Evolutionary conservation across 2,888 invertebrate species (phyloP).

Genomic region (Halocaridina rubra): DNA sequence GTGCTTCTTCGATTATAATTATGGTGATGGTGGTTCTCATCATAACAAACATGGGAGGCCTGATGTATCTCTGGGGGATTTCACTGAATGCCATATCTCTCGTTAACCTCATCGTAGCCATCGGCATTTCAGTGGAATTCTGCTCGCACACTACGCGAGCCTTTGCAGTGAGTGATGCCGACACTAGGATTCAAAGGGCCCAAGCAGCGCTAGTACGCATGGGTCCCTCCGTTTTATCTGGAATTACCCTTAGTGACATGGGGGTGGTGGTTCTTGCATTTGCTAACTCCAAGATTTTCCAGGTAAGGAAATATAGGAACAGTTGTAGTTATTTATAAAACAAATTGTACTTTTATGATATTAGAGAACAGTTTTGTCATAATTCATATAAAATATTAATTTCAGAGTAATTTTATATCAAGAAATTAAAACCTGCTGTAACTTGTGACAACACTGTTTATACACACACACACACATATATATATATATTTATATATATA

Average conservation of each 20-base stretch:
- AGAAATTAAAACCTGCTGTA: no score
- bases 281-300: conserved; percentile 97
- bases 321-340: no score
- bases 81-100: conserved; percentile 93
- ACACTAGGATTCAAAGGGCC: conserved; percentile 80
- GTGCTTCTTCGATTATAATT: conserved; percentile 82
- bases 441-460: no score
- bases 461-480: no score
- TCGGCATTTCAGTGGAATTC: conserved; percentile 99
- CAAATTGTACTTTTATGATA: no score
- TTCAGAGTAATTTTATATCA: no score
- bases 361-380: no score
- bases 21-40: conserved; percentile 82
- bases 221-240: conserved; percentile 96
- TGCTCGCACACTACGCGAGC: conserved; percentile 96
- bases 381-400: no score
- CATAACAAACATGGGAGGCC: conserved; percentile 83
- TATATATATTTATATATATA: no score
- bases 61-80: conserved; percentile 93
- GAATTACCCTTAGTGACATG: conserved; percentile 97
- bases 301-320: conserved; percentile 68
- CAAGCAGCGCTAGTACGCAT: conserved; percentile 87
- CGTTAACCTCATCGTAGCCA: conserved; percentile 95
- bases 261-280: conserved; percentile 96
- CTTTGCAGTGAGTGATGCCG: conserved; percentile 83